These are phyloP conservation scores for Struthio camelus DNA, from an alignment of 2,113 vertebrate species.

Conservation along the genomic window DNA sequence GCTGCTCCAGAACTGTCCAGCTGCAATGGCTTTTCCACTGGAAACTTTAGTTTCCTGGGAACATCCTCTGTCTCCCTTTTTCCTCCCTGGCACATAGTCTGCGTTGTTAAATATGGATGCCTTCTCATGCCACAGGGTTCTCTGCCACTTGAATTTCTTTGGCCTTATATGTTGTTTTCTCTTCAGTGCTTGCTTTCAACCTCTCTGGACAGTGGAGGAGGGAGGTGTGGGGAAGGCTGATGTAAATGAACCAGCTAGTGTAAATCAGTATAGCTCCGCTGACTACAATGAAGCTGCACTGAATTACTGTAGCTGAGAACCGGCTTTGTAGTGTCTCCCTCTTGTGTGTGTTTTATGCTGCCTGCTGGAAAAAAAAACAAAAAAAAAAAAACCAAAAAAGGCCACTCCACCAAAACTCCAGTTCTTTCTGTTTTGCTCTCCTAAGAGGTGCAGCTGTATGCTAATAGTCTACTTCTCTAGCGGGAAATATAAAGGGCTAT, in stretches of 20 bases:
- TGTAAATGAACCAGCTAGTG: neutral
- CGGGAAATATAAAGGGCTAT: neutral
- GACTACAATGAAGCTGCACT: neutral
- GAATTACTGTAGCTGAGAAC: constrained; percentile 14
- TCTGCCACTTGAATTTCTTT: constrained; percentile 6
- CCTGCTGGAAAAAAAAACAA: neutral
- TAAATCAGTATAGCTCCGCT: constrained; percentile 11
- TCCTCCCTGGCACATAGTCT: neutral
- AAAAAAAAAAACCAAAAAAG: neutral
- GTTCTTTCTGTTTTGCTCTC: constrained; percentile 1
- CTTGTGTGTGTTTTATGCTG: constrained; percentile 11
- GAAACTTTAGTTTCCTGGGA: neutral
- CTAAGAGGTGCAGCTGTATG: constrained; percentile 56
- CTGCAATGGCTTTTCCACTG: neutral
- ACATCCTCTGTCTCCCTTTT: neutral
- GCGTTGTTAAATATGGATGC: neutral
- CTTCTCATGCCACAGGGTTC: neutral
- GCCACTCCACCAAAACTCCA: neutral
- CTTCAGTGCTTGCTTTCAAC: constrained; percentile 9
- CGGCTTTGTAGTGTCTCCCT: neutral
- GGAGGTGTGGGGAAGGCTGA: neutral
- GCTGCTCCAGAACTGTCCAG: neutral
- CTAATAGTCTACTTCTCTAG: constrained; percentile 39
- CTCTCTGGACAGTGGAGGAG: neutral
- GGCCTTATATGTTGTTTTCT: neutral